phyloP scores from a whole-genome alignment of 2,797 vertebrate species.

The Harpagifer antarcticus region DNA sequence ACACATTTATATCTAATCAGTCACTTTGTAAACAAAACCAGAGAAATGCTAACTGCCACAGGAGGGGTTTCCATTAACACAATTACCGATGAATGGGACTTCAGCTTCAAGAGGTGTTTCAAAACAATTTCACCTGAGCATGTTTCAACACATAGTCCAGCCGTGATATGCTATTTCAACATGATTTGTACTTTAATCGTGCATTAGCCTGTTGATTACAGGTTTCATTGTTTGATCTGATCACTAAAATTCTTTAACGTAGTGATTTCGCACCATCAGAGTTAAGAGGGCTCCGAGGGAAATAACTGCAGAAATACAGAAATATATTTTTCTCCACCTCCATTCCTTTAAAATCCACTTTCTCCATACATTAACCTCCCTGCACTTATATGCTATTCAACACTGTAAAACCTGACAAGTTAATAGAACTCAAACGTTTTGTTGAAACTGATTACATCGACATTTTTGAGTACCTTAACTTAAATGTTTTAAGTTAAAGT shows the following conservation, averaged over 20 bases:
- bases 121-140: constrained; percentile 5
- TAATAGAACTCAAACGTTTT: too few species aligned
- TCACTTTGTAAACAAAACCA: constrained; percentile 26
- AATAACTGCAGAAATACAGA: constrained; percentile 34
- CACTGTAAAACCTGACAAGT: too few species aligned
- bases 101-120: constrained; percentile 17
- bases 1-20: constrained; percentile 12
- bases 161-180: not conserved
- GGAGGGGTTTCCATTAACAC: constrained; percentile 23
- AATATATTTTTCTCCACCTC: constrained; percentile 35
- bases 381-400: constrained; percentile 4
- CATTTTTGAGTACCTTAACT: too few species aligned
- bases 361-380: constrained; percentile 33
- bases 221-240: constrained; percentile 17
- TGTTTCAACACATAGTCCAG: constrained; percentile 14
- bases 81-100: constrained; percentile 11
- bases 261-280: constrained; percentile 2
- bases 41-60: constrained; percentile 1
- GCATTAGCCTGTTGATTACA: constrained; percentile 23
- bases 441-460: too few species aligned
- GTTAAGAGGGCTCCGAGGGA: constrained; percentile 46
- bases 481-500: too few species aligned
- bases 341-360: constrained; percentile 50
- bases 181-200: constrained; percentile 7
- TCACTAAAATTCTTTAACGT: constrained; percentile 28